Base-by-base conservation (phyloP, 2,888 invertebrate species). In the Piscicola geometra region DNA sequence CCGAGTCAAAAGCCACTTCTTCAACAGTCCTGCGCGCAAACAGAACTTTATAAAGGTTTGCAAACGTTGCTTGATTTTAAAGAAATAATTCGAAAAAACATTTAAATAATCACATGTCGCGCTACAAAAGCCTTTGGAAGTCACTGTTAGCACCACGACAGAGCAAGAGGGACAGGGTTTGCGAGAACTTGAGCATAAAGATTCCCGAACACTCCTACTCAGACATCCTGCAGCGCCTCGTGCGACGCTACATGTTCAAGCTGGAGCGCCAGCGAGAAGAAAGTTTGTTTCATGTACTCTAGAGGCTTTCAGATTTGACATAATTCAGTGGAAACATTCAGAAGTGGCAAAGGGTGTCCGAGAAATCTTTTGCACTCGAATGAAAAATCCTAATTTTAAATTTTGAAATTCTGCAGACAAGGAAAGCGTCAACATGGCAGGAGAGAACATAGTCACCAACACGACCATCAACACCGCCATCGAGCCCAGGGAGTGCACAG, bases 211-310 rank as follows among this genome's bases (percentile, higher is more conserved):
- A 84, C 18, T 83, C 84, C 0, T 85, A 85, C 78, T 79, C 82
- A 18, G 85, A 85, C 76, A 85, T 85, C 70, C 83, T 85, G 81
- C 85, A 85, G 75, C 80, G 85, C 64, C 80, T 85, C 33, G 85
- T 85, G 2, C 81, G 85, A 76, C 75, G 85, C 71, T 85, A 85
- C 78, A 82, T 85, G 70, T 85, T 85, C 78, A 85, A 85, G 79
- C 79, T 84, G 71, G 85, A 85, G 78, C 78, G 85, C 75, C 83
- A 83, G n/a, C 83, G 83, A 78, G 83, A 84, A 68, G 84, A 84
- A 78, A 82, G 83, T 75, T 36, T n/a, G 64, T n/a, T n/a, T n/a
- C n/a, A n/a, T n/a, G n/a, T n/a, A n/a, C n/a, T n/a, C n/a, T n/a
- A n/a, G n/a, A n/a, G n/a, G n/a, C n/a, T n/a, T n/a, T n/a, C n/a